Evolutionary conservation across 2,797 vertebrate species (phyloP).

Genomic region (Oryzias sinensis): DNA sequence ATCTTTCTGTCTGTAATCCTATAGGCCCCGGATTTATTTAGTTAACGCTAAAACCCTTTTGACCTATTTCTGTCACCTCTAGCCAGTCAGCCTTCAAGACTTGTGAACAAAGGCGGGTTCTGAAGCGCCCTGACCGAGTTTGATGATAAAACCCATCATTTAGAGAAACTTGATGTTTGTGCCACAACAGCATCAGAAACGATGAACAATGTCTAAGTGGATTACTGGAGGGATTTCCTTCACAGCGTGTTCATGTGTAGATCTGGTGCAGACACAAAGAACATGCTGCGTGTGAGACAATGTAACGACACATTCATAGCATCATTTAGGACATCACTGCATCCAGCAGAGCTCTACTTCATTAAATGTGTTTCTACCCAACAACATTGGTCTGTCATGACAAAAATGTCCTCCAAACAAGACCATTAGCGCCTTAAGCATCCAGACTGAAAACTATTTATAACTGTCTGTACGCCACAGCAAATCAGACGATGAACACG

Average conservation of each 20-base stretch:
- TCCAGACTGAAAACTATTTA: slow-evolving; percentile 34
- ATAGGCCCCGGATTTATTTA: slow-evolving; percentile 88
- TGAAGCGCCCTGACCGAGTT: slow-evolving; percentile 50
- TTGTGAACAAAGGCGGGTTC: slow-evolving; percentile 62
- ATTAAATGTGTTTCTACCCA: too few species aligned
- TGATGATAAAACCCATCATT: slow-evolving; percentile 55
- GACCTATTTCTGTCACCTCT: slow-evolving; percentile 90
- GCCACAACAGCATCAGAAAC: slow-evolving; percentile 46
- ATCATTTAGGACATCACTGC: slow-evolving; percentile 9
- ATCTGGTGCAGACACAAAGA: slow-evolving; percentile 25
- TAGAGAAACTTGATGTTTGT: slow-evolving; percentile 32
- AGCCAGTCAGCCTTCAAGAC: slow-evolving; percentile 79
- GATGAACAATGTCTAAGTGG: slow-evolving; percentile 52
- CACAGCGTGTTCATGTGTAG: slow-evolving; percentile 26
- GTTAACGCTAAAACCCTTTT: slow-evolving; percentile 91
- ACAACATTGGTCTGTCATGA: not conserved
- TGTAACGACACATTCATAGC: slow-evolving; percentile 15
- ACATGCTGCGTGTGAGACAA: slow-evolving; percentile 5
- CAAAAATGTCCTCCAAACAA: not conserved
- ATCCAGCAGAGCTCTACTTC: too few species aligned
- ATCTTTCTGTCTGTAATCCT: slow-evolving; percentile 87
- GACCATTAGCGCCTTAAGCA: not conserved
- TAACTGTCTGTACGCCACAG: slow-evolving; percentile 32
- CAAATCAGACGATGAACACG: slow-evolving; percentile 23
- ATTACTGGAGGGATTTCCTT: slow-evolving; percentile 42